Conservation (phyloP, 1,140 invertebrate species). For the Drosophila ironensis region DNA sequence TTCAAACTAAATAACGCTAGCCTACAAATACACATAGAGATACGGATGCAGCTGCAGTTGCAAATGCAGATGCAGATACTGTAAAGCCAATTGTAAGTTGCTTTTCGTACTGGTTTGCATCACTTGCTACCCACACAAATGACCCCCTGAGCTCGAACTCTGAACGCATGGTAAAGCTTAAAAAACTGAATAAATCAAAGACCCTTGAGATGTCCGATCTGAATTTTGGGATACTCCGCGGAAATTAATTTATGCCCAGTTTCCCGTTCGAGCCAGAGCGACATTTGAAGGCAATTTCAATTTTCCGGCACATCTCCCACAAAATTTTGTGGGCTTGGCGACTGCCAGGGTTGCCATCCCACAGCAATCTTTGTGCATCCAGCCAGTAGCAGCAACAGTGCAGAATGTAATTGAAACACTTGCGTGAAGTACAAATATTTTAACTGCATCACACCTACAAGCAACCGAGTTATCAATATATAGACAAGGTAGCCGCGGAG, state of each 20-base stretch:
- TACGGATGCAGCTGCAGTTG: constrained; percentile 8
- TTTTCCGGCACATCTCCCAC: constrained; percentile 4
- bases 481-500: constrained; percentile 35
- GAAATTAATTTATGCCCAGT: too few relatives aligned
- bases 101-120: constrained; percentile 12
- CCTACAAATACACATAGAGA: constrained; percentile 31
- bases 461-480: constrained; percentile 12
- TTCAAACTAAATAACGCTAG: constrained; percentile 48
- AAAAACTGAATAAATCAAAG: not conserved
- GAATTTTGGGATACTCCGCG: too few relatives aligned
- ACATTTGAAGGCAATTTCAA: constrained; percentile 9
- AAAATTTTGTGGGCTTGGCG: not conserved
- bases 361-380: too few relatives aligned
- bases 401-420: constrained; percentile 61
- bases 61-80: constrained; percentile 5
- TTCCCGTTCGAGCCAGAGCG: constrained; percentile 25
- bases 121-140: constrained; percentile 1
- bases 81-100: constrained; percentile 4
- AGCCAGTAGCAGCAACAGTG: constrained; percentile 14
- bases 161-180: too few relatives aligned
- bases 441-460: constrained; percentile 30
- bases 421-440: constrained; percentile 74
- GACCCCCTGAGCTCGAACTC: constrained; percentile 23
- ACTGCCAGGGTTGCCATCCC: too few relatives aligned
- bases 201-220: too few relatives aligned